Conservation (phyloP, 2,888 invertebrate species). For the Ramazzottius varieornatus region DNA sequence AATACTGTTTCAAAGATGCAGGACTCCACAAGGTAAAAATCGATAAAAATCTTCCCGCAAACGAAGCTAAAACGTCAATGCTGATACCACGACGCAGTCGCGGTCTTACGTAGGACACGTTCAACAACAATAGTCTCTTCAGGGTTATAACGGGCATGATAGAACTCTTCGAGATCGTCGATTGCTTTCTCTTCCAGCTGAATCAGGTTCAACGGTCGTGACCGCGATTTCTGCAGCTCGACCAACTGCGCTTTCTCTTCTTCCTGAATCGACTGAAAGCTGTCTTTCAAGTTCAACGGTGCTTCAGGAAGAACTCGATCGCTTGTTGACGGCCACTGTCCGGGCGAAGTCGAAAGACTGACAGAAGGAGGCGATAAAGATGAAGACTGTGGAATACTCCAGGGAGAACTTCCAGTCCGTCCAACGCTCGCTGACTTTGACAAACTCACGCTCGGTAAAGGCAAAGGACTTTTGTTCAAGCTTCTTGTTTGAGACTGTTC, state of each 20-base stretch:
- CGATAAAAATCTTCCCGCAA: no score
- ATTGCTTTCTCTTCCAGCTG: conserved; percentile 69
- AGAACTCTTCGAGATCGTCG: conserved; percentile 43
- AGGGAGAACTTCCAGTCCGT: no score
- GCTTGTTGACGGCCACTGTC: neutral
- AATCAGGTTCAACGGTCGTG: conserved; percentile 35
- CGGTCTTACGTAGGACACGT: conserved; percentile 25
- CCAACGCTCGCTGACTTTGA: no score
- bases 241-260: neutral
- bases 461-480: no score
- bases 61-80: neutral
- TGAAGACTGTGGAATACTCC: neutral
- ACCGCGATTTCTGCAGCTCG: neutral
- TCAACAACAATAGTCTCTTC: conserved; percentile 46
- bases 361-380: neutral
- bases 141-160: conserved; percentile 37
- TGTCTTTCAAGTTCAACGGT: neutral
- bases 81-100: neutral
- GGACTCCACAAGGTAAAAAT: no score
- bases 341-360: neutral
- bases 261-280: neutral
- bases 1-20: no score
- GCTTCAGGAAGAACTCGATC: neutral
- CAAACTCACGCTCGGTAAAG: no score
- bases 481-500: no score